These are phyloP conservation scores for Platichthys flesus DNA, from an alignment of 2,113 vertebrate genomes.

Conservation along the genomic window DNA sequence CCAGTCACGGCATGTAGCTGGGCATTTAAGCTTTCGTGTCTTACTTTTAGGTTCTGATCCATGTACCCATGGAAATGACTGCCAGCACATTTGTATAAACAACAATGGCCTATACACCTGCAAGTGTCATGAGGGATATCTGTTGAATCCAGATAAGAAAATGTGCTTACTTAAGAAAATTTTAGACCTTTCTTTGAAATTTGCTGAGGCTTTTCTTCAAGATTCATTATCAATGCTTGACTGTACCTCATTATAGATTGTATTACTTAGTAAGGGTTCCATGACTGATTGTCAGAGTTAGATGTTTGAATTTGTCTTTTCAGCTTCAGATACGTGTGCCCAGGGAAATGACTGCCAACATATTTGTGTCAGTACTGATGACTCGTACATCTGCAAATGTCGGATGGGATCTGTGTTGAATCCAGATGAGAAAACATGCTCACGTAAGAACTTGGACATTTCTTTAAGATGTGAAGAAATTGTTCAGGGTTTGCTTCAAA, in stretches of 20 bases:
- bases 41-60: too few relatives aligned
- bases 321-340: conserved; percentile 46
- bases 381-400: conserved; percentile 76
- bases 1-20: too few relatives aligned
- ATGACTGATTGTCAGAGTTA: too few relatives aligned
- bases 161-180: not conserved
- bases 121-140: conserved; percentile 77
- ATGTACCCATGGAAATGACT: too few relatives aligned
- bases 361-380: conserved; percentile 67
- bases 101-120: conserved; percentile 60
- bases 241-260: too few relatives aligned
- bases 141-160: conserved; percentile 79
- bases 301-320: too few relatives aligned
- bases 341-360: conserved; percentile 20
- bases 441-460: conserved; percentile 36
- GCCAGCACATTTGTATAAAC: conserved; percentile 46
- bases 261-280: too few relatives aligned
- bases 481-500: too few relatives aligned
- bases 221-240: too few relatives aligned
- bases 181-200: too few relatives aligned
- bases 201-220: too few relatives aligned
- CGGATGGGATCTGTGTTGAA: conserved; percentile 78
- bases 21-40: conserved; percentile 1
- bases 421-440: conserved; percentile 80
- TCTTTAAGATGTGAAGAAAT: too few relatives aligned